These are phyloP conservation scores for Daphoenositta chrysoptera DNA, from an alignment of 2,113 vertebrate genomes.

Conservation along the genomic window DNA sequence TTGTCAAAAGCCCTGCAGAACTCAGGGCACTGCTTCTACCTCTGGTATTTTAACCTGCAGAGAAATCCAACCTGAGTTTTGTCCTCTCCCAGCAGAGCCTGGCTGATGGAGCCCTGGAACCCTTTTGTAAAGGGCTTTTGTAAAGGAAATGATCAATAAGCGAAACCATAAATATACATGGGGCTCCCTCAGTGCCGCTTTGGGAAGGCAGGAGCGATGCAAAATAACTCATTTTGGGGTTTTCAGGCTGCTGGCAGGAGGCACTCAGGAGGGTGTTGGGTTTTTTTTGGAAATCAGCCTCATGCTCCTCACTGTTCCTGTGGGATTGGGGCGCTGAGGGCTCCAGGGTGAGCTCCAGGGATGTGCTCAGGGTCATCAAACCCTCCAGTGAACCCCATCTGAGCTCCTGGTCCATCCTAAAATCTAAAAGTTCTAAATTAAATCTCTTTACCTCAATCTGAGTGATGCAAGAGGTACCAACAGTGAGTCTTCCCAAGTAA, in stretches of 20 bases:
- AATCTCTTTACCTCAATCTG: not conserved
- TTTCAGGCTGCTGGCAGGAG: accelerated
- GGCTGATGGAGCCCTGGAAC: not conserved
- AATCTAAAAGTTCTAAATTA: not conserved
- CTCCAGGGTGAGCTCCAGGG: not conserved
- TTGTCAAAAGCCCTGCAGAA: not conserved
- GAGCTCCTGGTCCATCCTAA: not conserved
- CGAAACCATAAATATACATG: not conserved
- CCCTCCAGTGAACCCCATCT: not conserved
- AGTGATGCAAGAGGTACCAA: accelerated
- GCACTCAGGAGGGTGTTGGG: accelerated
- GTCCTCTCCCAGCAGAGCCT: not conserved
- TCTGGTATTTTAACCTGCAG: not conserved
- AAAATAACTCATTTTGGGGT: not conserved
- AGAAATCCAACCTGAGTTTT: not conserved
- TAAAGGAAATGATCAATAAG: not conserved
- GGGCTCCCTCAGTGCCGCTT: not conserved
- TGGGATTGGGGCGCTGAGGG: accelerated
- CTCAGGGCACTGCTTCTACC: not conserved
- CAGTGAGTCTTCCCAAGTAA: not conserved
- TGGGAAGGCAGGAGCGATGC: not conserved
- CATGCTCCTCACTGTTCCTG: accelerated
- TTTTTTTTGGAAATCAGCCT: not conserved
- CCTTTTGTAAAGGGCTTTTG: not conserved
- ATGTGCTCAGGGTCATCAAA: not conserved